Conservation (phyloP, 2,888 invertebrate species). For the Pyrochroa serraticornis region DNA sequence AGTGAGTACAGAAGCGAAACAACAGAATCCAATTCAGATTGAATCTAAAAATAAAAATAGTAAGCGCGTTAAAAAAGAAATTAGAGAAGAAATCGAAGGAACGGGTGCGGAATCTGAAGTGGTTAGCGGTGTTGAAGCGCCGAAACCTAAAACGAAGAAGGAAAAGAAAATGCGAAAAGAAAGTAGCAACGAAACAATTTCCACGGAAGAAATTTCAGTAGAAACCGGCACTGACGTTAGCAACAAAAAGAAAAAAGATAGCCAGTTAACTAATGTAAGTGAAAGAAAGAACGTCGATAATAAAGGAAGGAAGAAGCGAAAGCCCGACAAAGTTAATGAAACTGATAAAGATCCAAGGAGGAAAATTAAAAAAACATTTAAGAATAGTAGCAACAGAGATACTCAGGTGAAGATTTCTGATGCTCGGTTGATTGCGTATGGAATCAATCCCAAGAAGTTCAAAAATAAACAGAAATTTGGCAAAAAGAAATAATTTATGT, state of each 20-base stretch:
- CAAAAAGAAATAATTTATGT: conserved; percentile 26
- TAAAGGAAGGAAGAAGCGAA: conserved; percentile 2
- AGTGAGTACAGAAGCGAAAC: conserved; percentile 29
- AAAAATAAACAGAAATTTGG: conserved; percentile 75
- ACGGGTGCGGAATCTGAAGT: too few species aligned
- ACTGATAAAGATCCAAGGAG: conserved; percentile 36
- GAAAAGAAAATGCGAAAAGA: conserved; percentile 35
- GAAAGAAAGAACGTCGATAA: conserved; percentile 19
- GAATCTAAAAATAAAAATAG: too few species aligned
- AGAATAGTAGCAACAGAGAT: conserved; percentile 30
- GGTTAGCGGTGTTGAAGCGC: too few species aligned
- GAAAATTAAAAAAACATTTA: conserved; percentile 46
- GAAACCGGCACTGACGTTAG: too few species aligned
- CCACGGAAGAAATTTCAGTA: conserved; percentile 34
- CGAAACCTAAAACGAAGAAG: conserved; percentile 25
- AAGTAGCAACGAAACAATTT: conserved; percentile 20
- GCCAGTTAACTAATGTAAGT: conserved; percentile 13
- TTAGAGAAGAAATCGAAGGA: conserved; percentile 24
- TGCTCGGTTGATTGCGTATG: conserved; percentile 87
- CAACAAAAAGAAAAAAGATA: conserved; percentile 39
- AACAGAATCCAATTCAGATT: conserved; percentile 22
- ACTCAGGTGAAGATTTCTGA: conserved; percentile 64
- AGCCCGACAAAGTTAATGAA: conserved; percentile 2
- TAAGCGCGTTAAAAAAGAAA: conserved; percentile 28
- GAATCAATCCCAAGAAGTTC: conserved; percentile 89